phyloP scores from a whole-genome alignment of 2,113 vertebrate species.

The Poecilia latipinna region DNA sequence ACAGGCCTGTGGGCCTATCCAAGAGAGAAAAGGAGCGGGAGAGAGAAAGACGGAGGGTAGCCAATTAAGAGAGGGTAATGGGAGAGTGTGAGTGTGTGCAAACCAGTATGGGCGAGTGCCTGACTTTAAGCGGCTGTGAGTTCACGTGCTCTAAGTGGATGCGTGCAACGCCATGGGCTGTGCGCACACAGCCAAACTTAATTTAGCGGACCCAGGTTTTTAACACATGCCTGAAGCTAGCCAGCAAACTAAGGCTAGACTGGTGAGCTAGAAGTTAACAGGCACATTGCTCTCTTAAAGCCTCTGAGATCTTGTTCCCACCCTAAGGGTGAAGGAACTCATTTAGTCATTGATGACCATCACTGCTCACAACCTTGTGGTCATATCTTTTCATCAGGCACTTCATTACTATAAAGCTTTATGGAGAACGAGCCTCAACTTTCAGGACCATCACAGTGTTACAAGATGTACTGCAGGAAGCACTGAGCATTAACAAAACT shows the following conservation, averaged over 20 bases:
- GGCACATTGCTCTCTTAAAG: constrained; percentile 68
- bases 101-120: constrained; percentile 44
- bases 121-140: constrained; percentile 56
- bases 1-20: constrained; percentile 69
- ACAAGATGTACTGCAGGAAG: constrained; percentile 28
- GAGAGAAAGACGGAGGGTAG: constrained; percentile 61
- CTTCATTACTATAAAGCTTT: constrained; percentile 77
- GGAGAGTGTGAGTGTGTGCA: constrained; percentile 39
- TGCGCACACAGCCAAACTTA: constrained; percentile 74
- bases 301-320: constrained; percentile 60
- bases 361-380: constrained; percentile 72
- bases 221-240: constrained; percentile 76
- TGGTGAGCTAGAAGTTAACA: constrained; percentile 75
- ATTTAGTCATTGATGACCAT: constrained; percentile 79
- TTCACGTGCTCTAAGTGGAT: constrained; percentile 49
- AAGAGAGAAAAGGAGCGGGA: constrained; percentile 60
- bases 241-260: constrained; percentile 67
- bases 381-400: constrained; percentile 70
- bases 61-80: constrained; percentile 74
- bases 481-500: constrained; percentile 40
- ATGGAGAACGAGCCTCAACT: constrained; percentile 56
- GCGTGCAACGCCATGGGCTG: constrained; percentile 73
- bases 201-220: constrained; percentile 77
- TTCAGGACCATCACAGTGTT: constrained; percentile 66
- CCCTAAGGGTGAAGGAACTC: constrained; percentile 67